Conservation (phyloP, 2,797 vertebrate species). For the Crax fasciolata region DNA sequence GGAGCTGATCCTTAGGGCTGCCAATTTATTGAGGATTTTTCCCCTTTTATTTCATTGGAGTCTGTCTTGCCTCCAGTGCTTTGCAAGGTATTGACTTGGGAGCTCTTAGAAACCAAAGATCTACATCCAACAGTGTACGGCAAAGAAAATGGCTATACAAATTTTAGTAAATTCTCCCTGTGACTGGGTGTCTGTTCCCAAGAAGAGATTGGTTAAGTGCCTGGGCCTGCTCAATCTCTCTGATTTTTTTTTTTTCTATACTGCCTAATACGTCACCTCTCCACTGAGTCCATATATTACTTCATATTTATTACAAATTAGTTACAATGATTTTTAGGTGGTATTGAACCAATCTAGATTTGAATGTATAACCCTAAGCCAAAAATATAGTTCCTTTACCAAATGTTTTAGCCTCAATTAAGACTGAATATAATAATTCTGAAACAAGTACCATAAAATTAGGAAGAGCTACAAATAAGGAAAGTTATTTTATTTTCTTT, state of each 20-base stretch:
- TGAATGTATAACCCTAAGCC: background rate
- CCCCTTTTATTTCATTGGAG: background rate
- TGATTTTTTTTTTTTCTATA: background rate
- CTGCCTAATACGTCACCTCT: background rate
- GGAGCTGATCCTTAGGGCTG: background rate
- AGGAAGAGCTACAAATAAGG: slow-evolving; percentile 11
- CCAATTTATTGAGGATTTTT: background rate
- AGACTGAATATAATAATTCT: background rate
- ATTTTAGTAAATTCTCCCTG: background rate
- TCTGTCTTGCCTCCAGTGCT: background rate
- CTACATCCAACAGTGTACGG: background rate
- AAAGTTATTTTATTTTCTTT: slow-evolving; percentile 29
- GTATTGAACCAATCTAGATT: background rate
- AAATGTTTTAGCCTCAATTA: background rate
- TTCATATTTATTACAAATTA: background rate
- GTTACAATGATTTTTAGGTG: background rate
- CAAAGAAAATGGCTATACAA: background rate
- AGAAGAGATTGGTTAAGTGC: background rate
- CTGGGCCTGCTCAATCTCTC: background rate
- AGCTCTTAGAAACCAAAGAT: background rate
- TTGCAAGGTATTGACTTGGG: background rate
- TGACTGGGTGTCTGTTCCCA: background rate
- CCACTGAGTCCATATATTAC: background rate
- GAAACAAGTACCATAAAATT: slow-evolving; percentile 24
- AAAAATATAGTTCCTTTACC: background rate